Evolutionary conservation across 2,113 vertebrate species (phyloP).

Genomic region (Thymallus thymallus): DNA sequence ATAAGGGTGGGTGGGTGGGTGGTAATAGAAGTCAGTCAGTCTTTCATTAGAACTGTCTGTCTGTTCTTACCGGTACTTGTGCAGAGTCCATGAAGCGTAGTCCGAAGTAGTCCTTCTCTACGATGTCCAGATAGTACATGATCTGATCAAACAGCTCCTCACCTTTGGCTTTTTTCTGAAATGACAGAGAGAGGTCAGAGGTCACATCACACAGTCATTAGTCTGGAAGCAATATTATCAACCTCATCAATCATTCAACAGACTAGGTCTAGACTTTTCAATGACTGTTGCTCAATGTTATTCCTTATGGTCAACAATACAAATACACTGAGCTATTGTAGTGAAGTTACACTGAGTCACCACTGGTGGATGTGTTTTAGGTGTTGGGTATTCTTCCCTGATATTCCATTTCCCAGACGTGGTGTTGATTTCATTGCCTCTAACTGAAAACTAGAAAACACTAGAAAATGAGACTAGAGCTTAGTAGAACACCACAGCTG

Average conservation of each 20-base stretch:
- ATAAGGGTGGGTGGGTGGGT: background rate
- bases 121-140: constrained; percentile 97
- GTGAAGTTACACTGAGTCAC: too few relatives aligned
- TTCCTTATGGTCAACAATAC: too few relatives aligned
- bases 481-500: background rate
- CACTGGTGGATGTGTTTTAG: too few relatives aligned
- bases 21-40: background rate
- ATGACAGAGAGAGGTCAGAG: background rate
- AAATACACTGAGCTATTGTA: too few relatives aligned
- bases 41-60: background rate
- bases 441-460: constrained; percentile 2
- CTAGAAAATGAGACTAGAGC: background rate
- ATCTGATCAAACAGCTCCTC: constrained; percentile 97
- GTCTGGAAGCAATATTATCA: background rate
- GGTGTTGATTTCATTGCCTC: background rate
- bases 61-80: constrained; percentile 88
- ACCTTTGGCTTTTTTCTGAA: constrained; percentile 97
- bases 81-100: constrained; percentile 98
- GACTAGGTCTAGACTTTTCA: background rate
- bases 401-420: too few relatives aligned
- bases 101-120: constrained; percentile 98
- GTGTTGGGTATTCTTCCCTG: too few relatives aligned
- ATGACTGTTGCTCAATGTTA: too few relatives aligned
- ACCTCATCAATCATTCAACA: background rate
- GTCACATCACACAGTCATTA: background rate